phyloP scores from a whole-genome alignment of 2,888 invertebrate species.

The Thymelicus sylvestris region DNA sequence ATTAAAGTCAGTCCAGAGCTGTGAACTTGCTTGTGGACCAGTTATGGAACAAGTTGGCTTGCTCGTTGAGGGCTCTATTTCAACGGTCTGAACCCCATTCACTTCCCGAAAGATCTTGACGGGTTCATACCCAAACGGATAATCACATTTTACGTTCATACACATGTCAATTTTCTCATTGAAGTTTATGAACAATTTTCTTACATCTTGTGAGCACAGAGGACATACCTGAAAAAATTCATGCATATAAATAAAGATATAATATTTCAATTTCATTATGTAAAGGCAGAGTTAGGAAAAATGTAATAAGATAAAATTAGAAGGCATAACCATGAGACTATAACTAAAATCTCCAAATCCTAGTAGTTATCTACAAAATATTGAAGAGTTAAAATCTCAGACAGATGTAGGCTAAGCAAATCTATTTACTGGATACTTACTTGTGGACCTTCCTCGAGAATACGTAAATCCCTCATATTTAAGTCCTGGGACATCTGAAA shows the following conservation, averaged over 20 bases:
- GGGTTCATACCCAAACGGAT: constrained; percentile 65
- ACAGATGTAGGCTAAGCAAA: background rate
- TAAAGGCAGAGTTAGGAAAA: no score
- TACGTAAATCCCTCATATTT: background rate
- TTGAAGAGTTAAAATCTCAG: no score
- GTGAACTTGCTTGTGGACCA: constrained; percentile 32
- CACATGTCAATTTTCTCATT: constrained; percentile 68
- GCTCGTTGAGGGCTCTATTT: constrained; percentile 45
- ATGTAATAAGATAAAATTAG: no score
- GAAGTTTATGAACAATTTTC: constrained; percentile 60
- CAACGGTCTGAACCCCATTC: constrained; percentile 46
- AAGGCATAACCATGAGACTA: no score
- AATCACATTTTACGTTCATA: constrained; percentile 63
- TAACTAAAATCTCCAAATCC: no score
- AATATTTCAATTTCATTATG: no score
- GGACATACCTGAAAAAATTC: constrained; percentile 63
- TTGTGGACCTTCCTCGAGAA: constrained; percentile 30
- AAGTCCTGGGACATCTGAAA: constrained; percentile 5
- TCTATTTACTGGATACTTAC: constrained; percentile 29
- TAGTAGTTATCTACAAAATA: no score
- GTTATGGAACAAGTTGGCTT: constrained; percentile 46
- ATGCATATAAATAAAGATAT: no score
- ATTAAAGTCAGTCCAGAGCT: constrained; percentile 55
- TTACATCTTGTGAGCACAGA: constrained; percentile 56
- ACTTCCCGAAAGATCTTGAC: constrained; percentile 55